Evolutionary conservation across 2,888 invertebrate species (phyloP).

Genomic region (Drymonia ruficornis): DNA sequence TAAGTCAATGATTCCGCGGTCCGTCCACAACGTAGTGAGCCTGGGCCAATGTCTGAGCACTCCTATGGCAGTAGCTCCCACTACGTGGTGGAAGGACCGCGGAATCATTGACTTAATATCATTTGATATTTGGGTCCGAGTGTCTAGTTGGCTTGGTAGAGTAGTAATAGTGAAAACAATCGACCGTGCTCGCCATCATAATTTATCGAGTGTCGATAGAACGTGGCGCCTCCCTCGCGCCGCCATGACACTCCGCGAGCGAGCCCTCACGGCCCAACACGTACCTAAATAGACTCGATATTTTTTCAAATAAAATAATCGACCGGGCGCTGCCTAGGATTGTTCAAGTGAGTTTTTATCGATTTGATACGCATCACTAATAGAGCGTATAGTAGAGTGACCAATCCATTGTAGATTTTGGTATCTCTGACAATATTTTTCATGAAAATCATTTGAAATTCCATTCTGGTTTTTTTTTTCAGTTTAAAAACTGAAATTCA

Average conservation of each 20-base stretch:
- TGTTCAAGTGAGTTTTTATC: conserved; percentile 26
- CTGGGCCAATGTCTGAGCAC: too few relatives aligned
- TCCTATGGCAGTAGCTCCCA: too few relatives aligned
- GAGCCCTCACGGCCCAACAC: conserved; percentile 50
- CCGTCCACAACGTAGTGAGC: too few relatives aligned
- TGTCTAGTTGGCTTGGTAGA: too few relatives aligned
- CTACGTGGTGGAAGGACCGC: too few relatives aligned
- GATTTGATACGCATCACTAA: background rate
- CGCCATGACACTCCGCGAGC: conserved; percentile 54
- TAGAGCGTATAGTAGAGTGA: background rate
- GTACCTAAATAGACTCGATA: conserved; percentile 47
- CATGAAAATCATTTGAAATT: too few relatives aligned
- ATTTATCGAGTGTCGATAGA: conserved; percentile 35
- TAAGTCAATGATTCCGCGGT: too few relatives aligned
- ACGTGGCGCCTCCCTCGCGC: conserved; percentile 37
- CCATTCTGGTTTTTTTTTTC: background rate
- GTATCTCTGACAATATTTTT: too few relatives aligned
- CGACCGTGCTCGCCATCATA: conserved; percentile 29
- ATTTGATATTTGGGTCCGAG: too few relatives aligned
- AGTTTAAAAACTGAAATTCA: too few relatives aligned
- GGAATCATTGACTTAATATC: too few relatives aligned
- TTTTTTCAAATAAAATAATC: conserved; percentile 24
- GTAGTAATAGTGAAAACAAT: conserved; percentile 27
- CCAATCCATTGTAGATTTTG: background rate
- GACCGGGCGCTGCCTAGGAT: conserved; percentile 21